Percentiles rank a stretch among this genome's conserved stretches.
Evolutionary conservation across 1,140 invertebrate species (phyloP).

Genomic region (Eupeodes corollae): DNA sequence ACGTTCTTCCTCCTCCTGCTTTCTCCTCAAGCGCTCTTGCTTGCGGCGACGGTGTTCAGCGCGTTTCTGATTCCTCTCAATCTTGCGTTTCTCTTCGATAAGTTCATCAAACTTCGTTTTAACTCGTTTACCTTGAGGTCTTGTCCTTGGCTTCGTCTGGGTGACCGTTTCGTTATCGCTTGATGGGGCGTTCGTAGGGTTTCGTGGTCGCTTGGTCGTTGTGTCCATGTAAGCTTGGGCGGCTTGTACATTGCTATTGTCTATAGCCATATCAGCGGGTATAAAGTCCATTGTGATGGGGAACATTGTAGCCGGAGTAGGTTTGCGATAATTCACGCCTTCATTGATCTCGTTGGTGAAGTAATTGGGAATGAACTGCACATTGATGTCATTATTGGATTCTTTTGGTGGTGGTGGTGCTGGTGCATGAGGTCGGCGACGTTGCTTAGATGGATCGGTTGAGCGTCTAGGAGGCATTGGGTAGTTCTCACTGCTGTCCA

Average conservation of each 20-base stretch:
- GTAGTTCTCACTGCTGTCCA: slow-evolving; percentile 24
- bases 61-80: no score
- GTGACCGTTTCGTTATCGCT: no score
- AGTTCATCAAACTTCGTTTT: background rate
- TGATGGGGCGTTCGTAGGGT: background rate
- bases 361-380: background rate
- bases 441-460: slow-evolving; percentile 1
- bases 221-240: background rate
- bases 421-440: slow-evolving; percentile 8
- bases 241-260: no score
- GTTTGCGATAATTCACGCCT: background rate
- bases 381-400: slow-evolving; percentile 23
- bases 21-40: background rate
- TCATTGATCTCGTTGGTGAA: slow-evolving; percentile 12
- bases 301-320: no score
- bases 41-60: no score
- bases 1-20: background rate
- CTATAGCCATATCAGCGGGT: no score
- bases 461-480: background rate
- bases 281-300: no score
- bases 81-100: background rate
- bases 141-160: no score
- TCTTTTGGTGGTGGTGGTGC: slow-evolving; percentile 7
- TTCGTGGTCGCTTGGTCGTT: slow-evolving; percentile 12
- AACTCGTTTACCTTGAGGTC: background rate